Evolutionary conservation across 2,113 vertebrate species (phyloP).

Genomic region (Rhagologus leucostigma): DNA sequence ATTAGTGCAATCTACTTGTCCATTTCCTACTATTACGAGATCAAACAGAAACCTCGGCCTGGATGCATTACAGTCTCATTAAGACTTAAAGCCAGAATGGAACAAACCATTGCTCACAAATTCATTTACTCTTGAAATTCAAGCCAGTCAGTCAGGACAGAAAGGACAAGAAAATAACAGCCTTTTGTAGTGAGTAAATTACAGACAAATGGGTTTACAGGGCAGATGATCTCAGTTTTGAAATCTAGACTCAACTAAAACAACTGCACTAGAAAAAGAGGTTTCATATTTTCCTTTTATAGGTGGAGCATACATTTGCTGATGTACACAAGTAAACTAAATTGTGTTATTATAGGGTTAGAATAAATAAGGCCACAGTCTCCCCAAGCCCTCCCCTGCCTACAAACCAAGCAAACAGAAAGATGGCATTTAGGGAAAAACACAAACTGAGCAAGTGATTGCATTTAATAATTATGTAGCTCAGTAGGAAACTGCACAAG

Average conservation of each 20-base stretch:
- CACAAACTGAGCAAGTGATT: not conserved
- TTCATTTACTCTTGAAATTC: conserved; percentile 38
- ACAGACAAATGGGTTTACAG: not conserved
- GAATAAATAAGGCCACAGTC: not conserved
- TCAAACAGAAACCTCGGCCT: conserved; percentile 41
- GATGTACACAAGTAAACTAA: not conserved
- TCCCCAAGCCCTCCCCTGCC: not conserved
- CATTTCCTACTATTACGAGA: not conserved
- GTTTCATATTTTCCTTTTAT: not conserved
- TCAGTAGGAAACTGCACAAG: not conserved
- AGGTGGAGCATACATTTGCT: not conserved
- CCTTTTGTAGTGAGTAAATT: not conserved
- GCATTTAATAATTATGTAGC: not conserved
- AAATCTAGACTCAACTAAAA: not conserved
- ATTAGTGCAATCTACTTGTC: not conserved
- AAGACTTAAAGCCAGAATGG: conserved; percentile 25
- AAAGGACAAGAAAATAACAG: conserved; percentile 4
- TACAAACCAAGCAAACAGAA: not conserved
- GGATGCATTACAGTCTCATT: conserved; percentile 16
- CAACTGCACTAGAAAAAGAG: not conserved
- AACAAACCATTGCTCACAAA: conserved; percentile 40
- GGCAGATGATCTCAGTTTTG: not conserved
- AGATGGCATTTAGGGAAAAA: not conserved
- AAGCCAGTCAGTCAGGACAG: not conserved
- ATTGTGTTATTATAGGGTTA: not conserved